phyloP scores from a whole-genome alignment of 2,113 vertebrate genomes.

The Tylochromis polylepis region DNA sequence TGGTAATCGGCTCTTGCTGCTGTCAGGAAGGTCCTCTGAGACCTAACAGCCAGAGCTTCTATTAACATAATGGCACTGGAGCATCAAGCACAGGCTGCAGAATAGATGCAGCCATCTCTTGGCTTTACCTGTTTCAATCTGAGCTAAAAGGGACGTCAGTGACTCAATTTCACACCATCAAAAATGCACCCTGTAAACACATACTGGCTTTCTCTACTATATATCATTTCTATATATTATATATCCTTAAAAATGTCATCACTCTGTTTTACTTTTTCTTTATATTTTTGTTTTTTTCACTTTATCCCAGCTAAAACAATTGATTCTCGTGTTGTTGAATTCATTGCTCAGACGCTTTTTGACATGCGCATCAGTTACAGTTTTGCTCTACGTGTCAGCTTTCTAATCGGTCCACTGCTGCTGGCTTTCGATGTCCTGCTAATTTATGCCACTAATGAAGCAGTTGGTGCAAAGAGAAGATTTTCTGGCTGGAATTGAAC shows the following conservation, averaged over 20 bases:
- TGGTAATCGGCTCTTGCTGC: slow-evolving; percentile 37
- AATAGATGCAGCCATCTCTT: neutral
- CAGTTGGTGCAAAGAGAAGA: neutral
- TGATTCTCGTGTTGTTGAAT: neutral
- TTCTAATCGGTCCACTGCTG: neutral
- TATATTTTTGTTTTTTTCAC: neutral
- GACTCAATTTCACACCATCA: neutral
- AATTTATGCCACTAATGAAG: neutral
- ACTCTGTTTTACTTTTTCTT: neutral
- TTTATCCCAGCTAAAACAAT: neutral
- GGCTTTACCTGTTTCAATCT: neutral
- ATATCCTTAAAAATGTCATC: no score
- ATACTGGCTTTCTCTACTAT: neutral
- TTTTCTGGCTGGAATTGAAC: neutral
- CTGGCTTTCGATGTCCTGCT: neutral
- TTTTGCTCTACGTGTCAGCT: neutral
- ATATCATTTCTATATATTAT: neutral
- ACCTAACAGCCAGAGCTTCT: slow-evolving; percentile 22
- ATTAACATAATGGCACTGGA: slow-evolving; percentile 52
- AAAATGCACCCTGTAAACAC: neutral
- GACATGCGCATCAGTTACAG: neutral
- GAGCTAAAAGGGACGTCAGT: neutral
- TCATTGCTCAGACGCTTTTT: neutral
- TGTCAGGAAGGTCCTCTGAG: slow-evolving; percentile 36
- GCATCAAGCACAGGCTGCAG: slow-evolving; percentile 23